Evolutionary conservation across 2,113 vertebrate genomes (phyloP).

Genomic region (Sinocyclocheilus grahami): DNA sequence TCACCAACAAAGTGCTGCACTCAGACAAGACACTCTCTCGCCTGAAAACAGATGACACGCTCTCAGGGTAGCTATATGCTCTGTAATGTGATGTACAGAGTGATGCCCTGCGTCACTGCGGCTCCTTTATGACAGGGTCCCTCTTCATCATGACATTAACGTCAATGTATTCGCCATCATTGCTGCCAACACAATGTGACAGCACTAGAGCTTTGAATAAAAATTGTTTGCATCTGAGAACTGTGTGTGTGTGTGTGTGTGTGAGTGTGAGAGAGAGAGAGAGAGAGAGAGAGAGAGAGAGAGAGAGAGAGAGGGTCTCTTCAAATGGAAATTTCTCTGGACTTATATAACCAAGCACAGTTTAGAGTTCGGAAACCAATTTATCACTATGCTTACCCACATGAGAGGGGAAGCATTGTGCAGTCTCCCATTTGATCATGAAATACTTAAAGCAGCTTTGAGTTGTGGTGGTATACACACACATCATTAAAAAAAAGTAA

Average conservation of each 20-base stretch:
- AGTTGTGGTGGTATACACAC: background rate
- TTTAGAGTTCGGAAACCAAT: constrained; percentile 15
- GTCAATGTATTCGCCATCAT: background rate
- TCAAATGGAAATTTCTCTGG: constrained; percentile 24
- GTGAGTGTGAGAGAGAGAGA: too few species aligned
- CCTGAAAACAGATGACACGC: constrained; percentile 7
- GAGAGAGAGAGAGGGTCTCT: background rate
- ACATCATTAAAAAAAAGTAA: too few species aligned
- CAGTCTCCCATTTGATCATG: background rate
- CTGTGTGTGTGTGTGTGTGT: background rate
- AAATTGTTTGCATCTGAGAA: constrained; percentile 11
- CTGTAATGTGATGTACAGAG: constrained; percentile 6
- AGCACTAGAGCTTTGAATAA: background rate
- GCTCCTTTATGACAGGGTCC: constrained; percentile 5
- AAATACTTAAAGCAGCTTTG: background rate
- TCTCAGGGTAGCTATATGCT: background rate
- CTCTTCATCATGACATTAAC: background rate
- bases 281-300: background rate
- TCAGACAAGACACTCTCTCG: constrained; percentile 24
- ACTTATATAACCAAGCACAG: constrained; percentile 34
- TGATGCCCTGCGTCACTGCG: background rate
- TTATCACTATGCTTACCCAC: constrained; percentile 19
- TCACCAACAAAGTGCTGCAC: constrained; percentile 36
- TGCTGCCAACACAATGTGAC: constrained; percentile 11
- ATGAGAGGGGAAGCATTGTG: background rate